These are phyloP conservation scores for Caenorhabditis inopinata DNA, from an alignment of 1,140 invertebrate genomes.

Conservation along the genomic window DNA sequence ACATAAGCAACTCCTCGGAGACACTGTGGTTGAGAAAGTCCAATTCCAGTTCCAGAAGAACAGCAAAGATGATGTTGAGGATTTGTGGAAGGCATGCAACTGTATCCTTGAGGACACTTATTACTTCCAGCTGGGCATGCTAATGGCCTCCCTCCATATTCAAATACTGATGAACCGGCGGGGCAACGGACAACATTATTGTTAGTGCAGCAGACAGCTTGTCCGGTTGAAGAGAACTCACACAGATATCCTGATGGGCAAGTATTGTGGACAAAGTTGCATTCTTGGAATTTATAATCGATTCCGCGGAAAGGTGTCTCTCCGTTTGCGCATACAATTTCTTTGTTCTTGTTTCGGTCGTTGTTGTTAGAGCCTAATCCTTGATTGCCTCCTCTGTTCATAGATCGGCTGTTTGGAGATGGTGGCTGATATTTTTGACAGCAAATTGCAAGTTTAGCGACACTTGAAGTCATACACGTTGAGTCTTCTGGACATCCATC, in stretches of 20 bases:
- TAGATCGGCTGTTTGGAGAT: background rate
- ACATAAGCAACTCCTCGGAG: constrained; percentile 59
- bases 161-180: constrained; percentile 51
- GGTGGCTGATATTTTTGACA: constrained; percentile 49
- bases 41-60: constrained; percentile 50
- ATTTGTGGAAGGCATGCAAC: constrained; percentile 52
- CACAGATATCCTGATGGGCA: constrained; percentile 63
- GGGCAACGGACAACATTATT: constrained; percentile 54
- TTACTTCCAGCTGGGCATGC: constrained; percentile 42
- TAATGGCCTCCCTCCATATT: constrained; percentile 43
- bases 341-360: background rate
- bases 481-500: constrained; percentile 57
- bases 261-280: constrained; percentile 62
- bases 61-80: constrained; percentile 62
- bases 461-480: constrained; percentile 55
- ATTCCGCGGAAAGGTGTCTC: constrained; percentile 33
- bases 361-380: constrained; percentile 17
- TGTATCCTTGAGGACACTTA: constrained; percentile 58
- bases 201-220: constrained; percentile 55
- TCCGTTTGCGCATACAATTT: constrained; percentile 34
- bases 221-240: constrained; percentile 56
- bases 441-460: constrained; percentile 62
- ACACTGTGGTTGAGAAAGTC: constrained; percentile 56
- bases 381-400: constrained; percentile 24
- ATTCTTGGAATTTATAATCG: constrained; percentile 56